Evolutionary conservation across 2,113 vertebrate genomes (phyloP).

Genomic region (Regulus satrapa): DNA sequence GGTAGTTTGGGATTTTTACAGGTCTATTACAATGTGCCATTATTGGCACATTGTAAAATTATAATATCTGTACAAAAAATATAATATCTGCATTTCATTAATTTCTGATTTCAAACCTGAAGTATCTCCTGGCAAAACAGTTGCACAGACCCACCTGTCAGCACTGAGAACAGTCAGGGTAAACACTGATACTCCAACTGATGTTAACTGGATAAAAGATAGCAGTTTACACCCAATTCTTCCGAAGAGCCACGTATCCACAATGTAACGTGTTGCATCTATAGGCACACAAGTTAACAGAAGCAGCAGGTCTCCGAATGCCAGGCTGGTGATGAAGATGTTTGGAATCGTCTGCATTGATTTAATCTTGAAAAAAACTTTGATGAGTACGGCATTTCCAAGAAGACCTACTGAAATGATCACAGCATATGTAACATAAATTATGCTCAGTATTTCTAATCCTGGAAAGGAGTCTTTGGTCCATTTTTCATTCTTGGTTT

Average conservation of each 20-base stretch:
- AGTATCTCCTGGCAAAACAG: neutral
- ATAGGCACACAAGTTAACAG: slow-evolving; percentile 79
- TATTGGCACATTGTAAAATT: too few species aligned
- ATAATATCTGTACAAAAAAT: neutral
- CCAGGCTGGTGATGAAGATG: slow-evolving; percentile 82
- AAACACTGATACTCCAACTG: slow-evolving; percentile 82
- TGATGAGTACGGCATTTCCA: slow-evolving; percentile 80
- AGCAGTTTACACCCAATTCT: slow-evolving; percentile 80
- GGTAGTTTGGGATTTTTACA: neutral
- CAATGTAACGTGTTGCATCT: slow-evolving; percentile 76
- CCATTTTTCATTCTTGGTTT: slow-evolving; percentile 52
- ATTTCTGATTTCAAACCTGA: neutral
- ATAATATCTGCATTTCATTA: neutral
- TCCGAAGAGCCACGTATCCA: slow-evolving; percentile 80
- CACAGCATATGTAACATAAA: slow-evolving; percentile 74
- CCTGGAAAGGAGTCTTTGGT: slow-evolving; percentile 68
- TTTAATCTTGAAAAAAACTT: slow-evolving; percentile 82
- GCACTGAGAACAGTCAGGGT: slow-evolving; percentile 82
- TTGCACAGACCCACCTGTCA: slow-evolving; percentile 76
- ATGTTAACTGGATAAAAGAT: slow-evolving; percentile 80
- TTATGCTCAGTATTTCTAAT: slow-evolving; percentile 71
- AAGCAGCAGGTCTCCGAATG: slow-evolving; percentile 80
- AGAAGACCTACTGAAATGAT: slow-evolving; percentile 82
- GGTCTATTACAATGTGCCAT: neutral
- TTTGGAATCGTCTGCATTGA: slow-evolving; percentile 83